phyloP scores from a whole-genome alignment of 2,888 invertebrate genomes.

The Lamellibrachia satsuma region DNA sequence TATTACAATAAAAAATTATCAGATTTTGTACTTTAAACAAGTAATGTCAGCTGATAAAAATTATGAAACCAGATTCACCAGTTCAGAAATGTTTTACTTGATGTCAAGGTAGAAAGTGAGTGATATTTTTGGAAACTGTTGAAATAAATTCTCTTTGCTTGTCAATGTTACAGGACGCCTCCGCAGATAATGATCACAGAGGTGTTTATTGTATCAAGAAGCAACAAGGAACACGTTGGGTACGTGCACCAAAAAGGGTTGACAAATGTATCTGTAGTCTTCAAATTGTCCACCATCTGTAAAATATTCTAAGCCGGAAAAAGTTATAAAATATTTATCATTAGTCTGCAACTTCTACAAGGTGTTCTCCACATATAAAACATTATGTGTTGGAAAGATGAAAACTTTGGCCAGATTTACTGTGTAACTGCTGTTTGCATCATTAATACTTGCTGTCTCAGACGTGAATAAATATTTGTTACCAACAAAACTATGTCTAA shows the following conservation, averaged over 20 bases:
- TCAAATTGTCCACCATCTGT: not conserved
- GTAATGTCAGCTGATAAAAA: not conserved
- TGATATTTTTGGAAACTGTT: not conserved
- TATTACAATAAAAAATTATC: no score
- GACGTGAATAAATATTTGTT: no score
- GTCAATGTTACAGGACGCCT: constrained; percentile 56
- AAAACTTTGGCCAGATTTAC: no score
- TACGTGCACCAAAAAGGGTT: constrained; percentile 34
- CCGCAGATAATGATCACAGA: constrained; percentile 67
- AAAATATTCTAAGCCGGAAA: no score
- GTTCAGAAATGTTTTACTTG: not conserved
- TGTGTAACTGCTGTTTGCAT: no score
- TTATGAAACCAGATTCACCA: not conserved
- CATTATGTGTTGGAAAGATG: no score
- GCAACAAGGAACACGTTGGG: constrained; percentile 50
- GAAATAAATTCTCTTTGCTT: not conserved
- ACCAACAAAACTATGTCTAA: no score
- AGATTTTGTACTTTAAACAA: no score
- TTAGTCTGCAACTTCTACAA: no score
- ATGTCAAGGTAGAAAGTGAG: not conserved
- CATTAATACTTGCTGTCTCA: no score
- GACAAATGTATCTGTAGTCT: not conserved
- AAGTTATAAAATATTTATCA: no score
- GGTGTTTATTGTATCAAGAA: constrained; percentile 62
- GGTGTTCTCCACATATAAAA: no score